A percentile compares a stretch with the other conserved stretches of the same genome.
Conservation (phyloP, 1,140 invertebrate genomes). For the Dinothrombium tinctorium region DNA sequence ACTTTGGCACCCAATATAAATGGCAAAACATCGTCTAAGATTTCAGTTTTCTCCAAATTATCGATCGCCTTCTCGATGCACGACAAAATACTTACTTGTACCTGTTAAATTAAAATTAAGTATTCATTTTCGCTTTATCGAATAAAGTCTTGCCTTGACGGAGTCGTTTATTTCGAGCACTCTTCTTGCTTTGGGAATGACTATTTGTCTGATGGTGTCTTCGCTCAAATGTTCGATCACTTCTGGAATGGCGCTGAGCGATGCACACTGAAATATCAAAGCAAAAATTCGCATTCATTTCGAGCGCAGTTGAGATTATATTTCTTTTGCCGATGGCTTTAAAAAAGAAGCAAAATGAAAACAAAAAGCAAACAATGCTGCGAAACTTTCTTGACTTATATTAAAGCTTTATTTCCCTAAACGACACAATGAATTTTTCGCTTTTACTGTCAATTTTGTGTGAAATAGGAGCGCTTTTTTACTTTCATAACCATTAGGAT, state of each 20-base stretch:
- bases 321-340: no score
- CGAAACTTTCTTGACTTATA: no score
- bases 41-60: slow-evolving; percentile 58
- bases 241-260: slow-evolving; percentile 60
- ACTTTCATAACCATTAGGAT: no score
- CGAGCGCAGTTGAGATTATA: no score
- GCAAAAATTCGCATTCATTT: not conserved
- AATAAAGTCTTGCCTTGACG: slow-evolving; percentile 22
- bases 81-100: slow-evolving; percentile 19
- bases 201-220: slow-evolving; percentile 46
- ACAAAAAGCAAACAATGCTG: no score
- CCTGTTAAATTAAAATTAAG: slow-evolving; percentile 12
- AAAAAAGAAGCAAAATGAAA: no score
- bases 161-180: slow-evolving; percentile 61
- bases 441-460: no score
- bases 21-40: slow-evolving; percentile 74
- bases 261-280: slow-evolving; percentile 39
- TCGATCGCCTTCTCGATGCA: slow-evolving; percentile 44
- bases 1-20: slow-evolving; percentile 59
- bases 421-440: no score
- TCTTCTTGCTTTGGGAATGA: slow-evolving; percentile 60
- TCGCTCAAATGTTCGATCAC: slow-evolving; percentile 65
- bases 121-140: no score
- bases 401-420: no score
- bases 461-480: no score